phyloP scores from a whole-genome alignment of 2,113 vertebrate genomes.

The Austrofundulus limnaeus region DNA sequence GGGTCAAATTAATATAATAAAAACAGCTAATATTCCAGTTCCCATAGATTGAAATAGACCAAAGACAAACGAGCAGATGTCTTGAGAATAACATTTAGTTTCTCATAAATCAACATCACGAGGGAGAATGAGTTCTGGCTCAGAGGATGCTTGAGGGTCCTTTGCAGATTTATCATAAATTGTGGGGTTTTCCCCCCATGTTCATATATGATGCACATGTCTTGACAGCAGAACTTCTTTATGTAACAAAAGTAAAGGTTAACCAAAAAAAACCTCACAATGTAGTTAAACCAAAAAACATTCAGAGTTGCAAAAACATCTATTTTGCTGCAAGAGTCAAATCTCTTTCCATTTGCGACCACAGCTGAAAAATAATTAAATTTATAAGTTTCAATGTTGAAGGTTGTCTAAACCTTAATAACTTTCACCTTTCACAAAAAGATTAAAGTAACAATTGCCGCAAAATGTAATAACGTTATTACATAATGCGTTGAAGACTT shows the following conservation, averaged over 20 bases:
- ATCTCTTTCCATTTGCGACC: no score
- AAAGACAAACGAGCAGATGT: slow-evolving; percentile 4
- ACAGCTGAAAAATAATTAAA: no score
- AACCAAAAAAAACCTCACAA: background rate
- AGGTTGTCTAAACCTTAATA: no score
- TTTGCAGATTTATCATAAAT: slow-evolving; percentile 35
- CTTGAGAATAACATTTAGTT: background rate
- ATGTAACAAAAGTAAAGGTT: background rate
- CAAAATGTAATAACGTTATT: no score
- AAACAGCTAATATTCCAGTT: slow-evolving; percentile 51
- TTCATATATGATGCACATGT: slow-evolving; percentile 19
- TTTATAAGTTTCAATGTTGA: no score
- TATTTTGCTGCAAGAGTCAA: no score
- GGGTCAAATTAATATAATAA: slow-evolving; percentile 1
- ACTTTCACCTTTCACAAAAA: no score
- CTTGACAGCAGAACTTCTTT: background rate
- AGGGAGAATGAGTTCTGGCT: slow-evolving; percentile 9
- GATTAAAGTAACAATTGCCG: no score
- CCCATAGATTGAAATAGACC: slow-evolving; percentile 44
- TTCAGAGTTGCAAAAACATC: no score
- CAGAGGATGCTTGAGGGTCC: slow-evolving; percentile 6
- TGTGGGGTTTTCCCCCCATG: slow-evolving; percentile 8
- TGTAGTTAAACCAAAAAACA: background rate
- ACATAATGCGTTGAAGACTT: no score
- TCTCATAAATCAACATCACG: slow-evolving; percentile 42